Evolutionary conservation across 2,888 invertebrate species (phyloP).

Genomic region (Cerastoderma edule): DNA sequence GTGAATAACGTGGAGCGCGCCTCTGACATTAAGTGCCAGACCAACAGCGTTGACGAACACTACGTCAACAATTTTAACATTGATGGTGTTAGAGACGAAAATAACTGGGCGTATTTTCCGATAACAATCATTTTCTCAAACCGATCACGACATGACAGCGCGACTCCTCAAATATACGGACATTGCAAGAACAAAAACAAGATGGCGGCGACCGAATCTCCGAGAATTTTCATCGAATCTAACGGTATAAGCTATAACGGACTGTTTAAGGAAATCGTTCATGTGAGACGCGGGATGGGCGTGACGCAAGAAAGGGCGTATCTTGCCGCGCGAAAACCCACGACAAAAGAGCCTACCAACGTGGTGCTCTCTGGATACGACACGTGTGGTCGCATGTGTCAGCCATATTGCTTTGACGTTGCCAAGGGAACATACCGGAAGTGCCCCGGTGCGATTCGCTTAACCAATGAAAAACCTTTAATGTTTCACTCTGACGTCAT

Average conservation of each 20-base stretch:
- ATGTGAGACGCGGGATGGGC: constrained; percentile 45
- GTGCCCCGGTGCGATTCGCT: constrained; percentile 41
- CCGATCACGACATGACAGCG: constrained; percentile 12
- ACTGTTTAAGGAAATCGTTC: constrained; percentile 69
- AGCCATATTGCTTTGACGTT: constrained; percentile 64
- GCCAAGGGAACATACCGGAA: constrained; percentile 10
- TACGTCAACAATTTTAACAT: constrained; percentile 56
- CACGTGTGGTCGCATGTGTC: constrained; percentile 75
- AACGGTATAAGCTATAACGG: constrained; percentile 76
- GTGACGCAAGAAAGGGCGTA: constrained; percentile 65
- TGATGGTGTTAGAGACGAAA: constrained; percentile 51
- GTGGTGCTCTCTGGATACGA: constrained; percentile 73
- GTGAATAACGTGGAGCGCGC: constrained; percentile 3
- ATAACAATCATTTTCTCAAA: constrained; percentile 56
- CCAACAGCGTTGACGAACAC: constrained; percentile 41
- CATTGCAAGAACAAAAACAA: constrained; percentile 36
- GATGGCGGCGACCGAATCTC: not conserved
- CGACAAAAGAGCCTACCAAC: constrained; percentile 45
- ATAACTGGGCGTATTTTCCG: constrained; percentile 65
- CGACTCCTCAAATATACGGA: constrained; percentile 30
- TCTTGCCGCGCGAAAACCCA: constrained; percentile 71
- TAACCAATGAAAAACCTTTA: constrained; percentile 26
- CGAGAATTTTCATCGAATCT: constrained; percentile 68
- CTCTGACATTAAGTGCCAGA: constrained; percentile 33
- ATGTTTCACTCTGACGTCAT: constrained; percentile 41